Evolutionary conservation across 2,797 vertebrate species (phyloP), one percentile per base, ranked within the genome.

Genomic region (Macrochelys suwanniensis): DNA sequence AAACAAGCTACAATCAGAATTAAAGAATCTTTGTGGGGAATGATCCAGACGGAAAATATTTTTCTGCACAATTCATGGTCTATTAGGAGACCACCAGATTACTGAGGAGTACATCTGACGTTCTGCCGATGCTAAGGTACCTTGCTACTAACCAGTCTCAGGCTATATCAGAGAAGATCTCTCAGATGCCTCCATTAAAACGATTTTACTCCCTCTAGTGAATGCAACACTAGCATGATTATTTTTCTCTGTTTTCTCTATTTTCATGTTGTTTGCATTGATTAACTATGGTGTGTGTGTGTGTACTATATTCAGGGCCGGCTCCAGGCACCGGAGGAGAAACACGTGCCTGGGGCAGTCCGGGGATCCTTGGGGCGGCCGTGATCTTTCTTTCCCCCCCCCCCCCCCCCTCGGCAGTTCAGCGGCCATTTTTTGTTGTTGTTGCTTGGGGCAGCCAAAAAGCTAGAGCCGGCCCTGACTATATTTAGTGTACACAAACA

Each of bases 211-310:
- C 78, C 47, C 13, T 42, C 80, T 4, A 54, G 47, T 49, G 49
- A 94, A n/a, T 5, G 65, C 0, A 31, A 13, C 0, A 0, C 71
- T 80, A 79, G 1, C 33, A 17, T 1, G 3, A 13, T 85, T 31
- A 0, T 16, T 76, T 59, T 78, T 79, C 7, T 45, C 54, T 50
- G 37, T 42, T 42, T 42, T 42, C 37, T 42, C 45, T 61, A 78
- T 51, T 85, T 82, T 71, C 31, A 3, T 6, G 31, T 21, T 11
- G 15, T 71, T 86, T 83, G 11, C 37, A 84, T 65, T 25, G 13
- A 45, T 33, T 74, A 80, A 49, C 78, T 3, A 26, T 4, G 37
- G 21, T 26, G 31, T 76, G 31, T 54, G 10, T 42, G 3, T 10
- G 37, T 42, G 37, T 42, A 42, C 37, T 42, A 42, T 42, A 42